Percentiles rank a stretch among this genome's conserved stretches.
These are phyloP conservation scores for Atta texana DNA, from an alignment of 1,140 invertebrate genomes.

Conservation along the genomic window DNA sequence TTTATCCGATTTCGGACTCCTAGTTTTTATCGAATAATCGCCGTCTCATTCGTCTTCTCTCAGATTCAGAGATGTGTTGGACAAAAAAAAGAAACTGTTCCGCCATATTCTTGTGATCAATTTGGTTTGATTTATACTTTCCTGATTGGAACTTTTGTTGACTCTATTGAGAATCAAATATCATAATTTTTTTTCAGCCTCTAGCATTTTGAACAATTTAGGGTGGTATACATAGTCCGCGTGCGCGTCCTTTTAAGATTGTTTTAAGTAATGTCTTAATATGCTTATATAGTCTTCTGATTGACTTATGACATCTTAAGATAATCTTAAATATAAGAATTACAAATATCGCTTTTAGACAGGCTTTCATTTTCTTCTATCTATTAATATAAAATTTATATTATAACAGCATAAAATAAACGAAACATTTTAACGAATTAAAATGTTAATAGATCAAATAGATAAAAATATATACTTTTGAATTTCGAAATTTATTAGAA, in stretches of 20 bases:
- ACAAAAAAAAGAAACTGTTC: not conserved
- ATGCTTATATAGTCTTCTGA: too few relatives aligned
- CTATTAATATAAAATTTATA: not conserved
- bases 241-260: too few relatives aligned
- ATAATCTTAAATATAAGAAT: too few relatives aligned
- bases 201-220: not conserved
- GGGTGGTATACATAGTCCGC: too few relatives aligned
- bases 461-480: slow-evolving; percentile 7
- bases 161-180: not conserved
- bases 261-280: too few relatives aligned
- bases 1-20: slow-evolving; percentile 64
- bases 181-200: not conserved
- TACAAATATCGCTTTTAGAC: too few relatives aligned
- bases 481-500: not conserved
- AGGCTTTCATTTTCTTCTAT: not conserved
- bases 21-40: slow-evolving; percentile 42
- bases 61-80: not conserved
- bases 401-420: slow-evolving; percentile 49
- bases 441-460: not conserved
- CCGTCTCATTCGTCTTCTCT: slow-evolving; percentile 39
- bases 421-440: slow-evolving; percentile 21
- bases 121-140: slow-evolving; percentile 13
- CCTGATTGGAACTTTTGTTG: slow-evolving; percentile 23
- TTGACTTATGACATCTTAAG: too few relatives aligned
- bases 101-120: slow-evolving; percentile 13